Evolutionary conservation across 1,140 invertebrate species (phyloP), one percentile per base, ranked within the genome.

Genomic region (Tyrophagus putrescentiae): DNA sequence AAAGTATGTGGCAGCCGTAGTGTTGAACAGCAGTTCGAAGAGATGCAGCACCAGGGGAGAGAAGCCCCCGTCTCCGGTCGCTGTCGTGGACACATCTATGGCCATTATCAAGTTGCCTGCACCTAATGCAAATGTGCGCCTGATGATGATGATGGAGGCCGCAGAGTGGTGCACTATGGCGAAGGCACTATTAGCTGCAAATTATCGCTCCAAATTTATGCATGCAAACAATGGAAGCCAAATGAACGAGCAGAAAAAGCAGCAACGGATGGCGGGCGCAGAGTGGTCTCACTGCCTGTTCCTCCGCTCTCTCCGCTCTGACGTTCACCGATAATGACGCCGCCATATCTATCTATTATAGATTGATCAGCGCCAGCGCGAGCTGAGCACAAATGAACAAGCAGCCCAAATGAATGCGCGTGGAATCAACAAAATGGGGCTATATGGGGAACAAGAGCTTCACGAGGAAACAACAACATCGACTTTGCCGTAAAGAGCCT

Each of bases 141-240:
- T 48, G 45, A 48, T 48, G 45, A n/a, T n/a, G n/a, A n/a, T n/a
- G n/a, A n/a, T n/a, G 45, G 13, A 7, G 45, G 21, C 21, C 13
- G 36, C 36, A 39, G 36, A 39, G 36, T 39, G 36, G 13, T 13
- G 13, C 13, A 21, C 45, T 21, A 48, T 29, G 31, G 21, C 21
- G 45, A 48, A 25, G 45, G 45, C 45, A 48, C 18, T 48, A 48
- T 18, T 48, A 48, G 7, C 18, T 48, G 45, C 7, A 48, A 48
- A 48, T 48, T 48, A 48, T 48, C 18, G 45, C 13, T 7, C 45
- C 45, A 48, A 48, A 48, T 48, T 48, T 48, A 48, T 48, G 45
- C 45, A 48, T 48, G 45, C 45, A 48, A 48, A 48, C 45, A 48
- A 48, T 48, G 45, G 45, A 48, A 48, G n/a, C 45, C 36, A 48